Percentiles rank a stretch among this genome's conserved stretches.
Conservation (phyloP, 2,888 invertebrate species). For the Harpalus rubripes region DNA sequence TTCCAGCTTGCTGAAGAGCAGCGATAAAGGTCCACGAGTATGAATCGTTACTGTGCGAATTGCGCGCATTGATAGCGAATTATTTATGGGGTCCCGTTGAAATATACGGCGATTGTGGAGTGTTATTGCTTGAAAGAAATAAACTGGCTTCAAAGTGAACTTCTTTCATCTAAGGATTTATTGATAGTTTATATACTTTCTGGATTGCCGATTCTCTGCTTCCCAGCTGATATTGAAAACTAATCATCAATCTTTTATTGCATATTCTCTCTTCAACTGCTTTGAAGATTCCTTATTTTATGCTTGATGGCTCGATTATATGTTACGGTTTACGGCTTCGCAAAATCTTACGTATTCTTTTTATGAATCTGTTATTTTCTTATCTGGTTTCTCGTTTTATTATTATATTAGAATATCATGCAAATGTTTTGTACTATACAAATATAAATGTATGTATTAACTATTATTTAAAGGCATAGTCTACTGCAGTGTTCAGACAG, state of each 20-base stretch:
- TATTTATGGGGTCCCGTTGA: slow-evolving; percentile 18
- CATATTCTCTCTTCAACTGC: background rate
- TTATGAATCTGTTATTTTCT: background rate
- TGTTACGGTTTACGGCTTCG: background rate
- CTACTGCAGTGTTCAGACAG: too few relatives aligned
- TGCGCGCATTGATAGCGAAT: slow-evolving; percentile 41
- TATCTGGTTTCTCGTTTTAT: too few relatives aligned
- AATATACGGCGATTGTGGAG: slow-evolving; percentile 27
- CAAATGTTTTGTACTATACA: too few relatives aligned
- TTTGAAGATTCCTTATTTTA: background rate
- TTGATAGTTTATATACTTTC: slow-evolving; percentile 46
- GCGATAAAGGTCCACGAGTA: slow-evolving; percentile 17
- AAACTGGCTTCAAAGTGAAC: slow-evolving; percentile 36
- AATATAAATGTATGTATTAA: too few relatives aligned
- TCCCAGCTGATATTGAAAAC: slow-evolving; percentile 18
- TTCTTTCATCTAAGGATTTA: slow-evolving; percentile 32
- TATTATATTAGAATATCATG: too few relatives aligned
- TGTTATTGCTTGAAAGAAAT: slow-evolving; percentile 51
- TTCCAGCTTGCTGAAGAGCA: background rate
- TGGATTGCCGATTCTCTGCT: slow-evolving; percentile 15
- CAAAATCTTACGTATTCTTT: background rate
- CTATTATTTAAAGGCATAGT: too few relatives aligned
- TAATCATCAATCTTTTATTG: slow-evolving; percentile 41
- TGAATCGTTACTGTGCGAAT: slow-evolving; percentile 37
- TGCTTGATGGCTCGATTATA: background rate